A percentile compares a stretch with the other conserved stretches of the same genome.
These are phyloP conservation scores for Sylvilagus floridanus DNA, from an alignment of 2,797 vertebrate species.

Conservation along the genomic window DNA sequence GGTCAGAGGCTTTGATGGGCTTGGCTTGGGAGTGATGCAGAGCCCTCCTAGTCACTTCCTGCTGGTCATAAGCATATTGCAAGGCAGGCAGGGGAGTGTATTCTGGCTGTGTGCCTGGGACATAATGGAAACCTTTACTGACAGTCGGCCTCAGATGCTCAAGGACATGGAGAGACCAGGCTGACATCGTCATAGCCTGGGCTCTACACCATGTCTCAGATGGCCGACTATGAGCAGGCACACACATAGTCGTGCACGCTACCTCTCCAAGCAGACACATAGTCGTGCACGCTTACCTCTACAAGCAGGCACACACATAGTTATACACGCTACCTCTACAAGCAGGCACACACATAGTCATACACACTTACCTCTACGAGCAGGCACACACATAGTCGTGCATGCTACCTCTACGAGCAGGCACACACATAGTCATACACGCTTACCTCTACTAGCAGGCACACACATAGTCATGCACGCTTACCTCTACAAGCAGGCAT, in stretches of 20 bases:
- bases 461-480: too few relatives aligned
- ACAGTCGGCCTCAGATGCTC: background rate
- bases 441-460: too few relatives aligned
- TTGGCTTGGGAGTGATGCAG: background rate
- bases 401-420: too few relatives aligned
- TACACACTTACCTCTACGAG: too few relatives aligned
- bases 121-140: background rate
- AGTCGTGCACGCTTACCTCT: too few relatives aligned
- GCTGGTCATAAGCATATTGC: background rate
- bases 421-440: too few relatives aligned
- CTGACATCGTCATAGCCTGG: background rate
- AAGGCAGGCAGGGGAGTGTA: background rate
- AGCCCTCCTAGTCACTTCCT: background rate
- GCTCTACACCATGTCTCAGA: background rate
- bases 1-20: background rate
- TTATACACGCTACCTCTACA: too few relatives aligned
- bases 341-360: too few relatives aligned
- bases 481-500: background rate
- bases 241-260: too few relatives aligned
- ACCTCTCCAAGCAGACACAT: too few relatives aligned
- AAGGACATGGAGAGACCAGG: background rate
- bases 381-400: too few relatives aligned
- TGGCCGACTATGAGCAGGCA: background rate
- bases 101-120: background rate
- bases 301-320: too few relatives aligned